phyloP scores from a whole-genome alignment of 2,888 invertebrate species.

The Eristalinus aeneus region DNA sequence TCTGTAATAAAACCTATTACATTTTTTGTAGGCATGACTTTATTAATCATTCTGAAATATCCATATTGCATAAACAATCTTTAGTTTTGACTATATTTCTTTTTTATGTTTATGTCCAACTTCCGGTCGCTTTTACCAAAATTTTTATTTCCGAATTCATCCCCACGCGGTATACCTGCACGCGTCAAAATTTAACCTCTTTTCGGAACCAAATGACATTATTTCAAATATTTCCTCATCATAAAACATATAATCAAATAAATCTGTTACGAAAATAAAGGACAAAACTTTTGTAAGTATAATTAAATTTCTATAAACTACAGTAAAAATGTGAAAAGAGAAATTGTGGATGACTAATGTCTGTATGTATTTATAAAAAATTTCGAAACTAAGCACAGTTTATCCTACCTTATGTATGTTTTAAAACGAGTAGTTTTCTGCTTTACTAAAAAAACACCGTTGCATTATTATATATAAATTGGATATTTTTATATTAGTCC shows the following conservation, averaged over 20 bases:
- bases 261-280: constrained; percentile 63
- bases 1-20: neutral
- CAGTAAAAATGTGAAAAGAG: constrained; percentile 44
- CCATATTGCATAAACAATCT: constrained; percentile 33
- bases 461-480: constrained; percentile 4
- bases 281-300: constrained; percentile 71
- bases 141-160: constrained; percentile 65
- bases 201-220: constrained; percentile 67
- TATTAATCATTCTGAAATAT: constrained; percentile 15
- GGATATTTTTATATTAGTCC: neutral
- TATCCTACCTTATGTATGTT: constrained; percentile 49
- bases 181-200: constrained; percentile 63
- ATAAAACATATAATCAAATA: constrained; percentile 44
- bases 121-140: constrained; percentile 72
- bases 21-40: neutral
- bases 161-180: constrained; percentile 65
- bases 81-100: constrained; percentile 60
- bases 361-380: constrained; percentile 57
- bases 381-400: constrained; percentile 53
- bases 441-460: constrained; percentile 55
- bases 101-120: constrained; percentile 68
- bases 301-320: constrained; percentile 54
- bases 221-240: constrained; percentile 62
- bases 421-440: constrained; percentile 33
- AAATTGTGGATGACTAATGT: constrained; percentile 68